Conservation (phyloP, 2,113 vertebrate species). For the Peromyscus californicus region DNA sequence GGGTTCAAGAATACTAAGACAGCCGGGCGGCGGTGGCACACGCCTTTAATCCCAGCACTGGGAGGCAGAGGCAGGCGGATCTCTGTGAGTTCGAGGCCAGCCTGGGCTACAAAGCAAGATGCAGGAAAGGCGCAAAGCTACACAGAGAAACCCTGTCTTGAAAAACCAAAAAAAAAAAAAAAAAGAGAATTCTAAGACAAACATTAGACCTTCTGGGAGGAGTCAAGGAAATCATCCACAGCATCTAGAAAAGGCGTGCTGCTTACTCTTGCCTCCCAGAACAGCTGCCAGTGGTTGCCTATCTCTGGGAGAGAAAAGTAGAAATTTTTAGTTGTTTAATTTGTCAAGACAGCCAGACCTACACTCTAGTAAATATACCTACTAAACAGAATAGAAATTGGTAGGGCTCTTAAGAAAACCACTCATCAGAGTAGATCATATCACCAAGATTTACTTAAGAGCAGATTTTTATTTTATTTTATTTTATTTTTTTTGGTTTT, state of each 20-base stretch:
- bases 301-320: background rate
- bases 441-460: background rate
- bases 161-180: too few species aligned
- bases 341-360: background rate
- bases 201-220: background rate
- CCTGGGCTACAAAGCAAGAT: too few species aligned
- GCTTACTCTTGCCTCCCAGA: background rate
- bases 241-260: background rate
- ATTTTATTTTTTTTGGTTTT: too few species aligned
- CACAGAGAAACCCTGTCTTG: too few species aligned
- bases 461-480: too few species aligned
- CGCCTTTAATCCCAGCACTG: too few species aligned
- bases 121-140: too few species aligned
- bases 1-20: constrained; percentile 8
- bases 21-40: too few species aligned
- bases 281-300: background rate
- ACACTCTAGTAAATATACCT: background rate
- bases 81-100: too few species aligned
- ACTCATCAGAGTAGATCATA: background rate
- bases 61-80: too few species aligned
- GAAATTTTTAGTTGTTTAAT: background rate
- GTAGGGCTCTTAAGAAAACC: background rate
- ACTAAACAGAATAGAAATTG: constrained; percentile 41
- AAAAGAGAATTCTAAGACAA: constrained; percentile 14
- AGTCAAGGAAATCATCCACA: background rate